These are phyloP conservation scores for Rhagoletis zephyria DNA, from an alignment of 1,140 invertebrate species.

Conservation along the genomic window DNA sequence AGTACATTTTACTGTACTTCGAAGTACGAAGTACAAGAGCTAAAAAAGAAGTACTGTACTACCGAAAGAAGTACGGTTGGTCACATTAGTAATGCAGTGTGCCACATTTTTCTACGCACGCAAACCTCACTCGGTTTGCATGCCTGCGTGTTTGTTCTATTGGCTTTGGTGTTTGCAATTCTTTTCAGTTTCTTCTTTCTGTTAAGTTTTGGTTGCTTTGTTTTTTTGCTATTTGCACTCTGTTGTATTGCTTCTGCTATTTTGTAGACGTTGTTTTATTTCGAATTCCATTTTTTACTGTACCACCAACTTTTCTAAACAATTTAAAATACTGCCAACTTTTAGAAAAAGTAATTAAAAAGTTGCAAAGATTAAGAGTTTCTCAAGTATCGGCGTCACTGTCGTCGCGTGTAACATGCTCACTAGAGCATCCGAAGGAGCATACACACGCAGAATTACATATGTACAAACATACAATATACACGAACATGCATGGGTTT, in stretches of 20 bases:
- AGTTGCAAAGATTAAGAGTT: conserved; percentile 58
- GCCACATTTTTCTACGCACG: not conserved
- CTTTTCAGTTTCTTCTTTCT: not conserved
- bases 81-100: too few relatives aligned
- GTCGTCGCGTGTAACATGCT: conserved; percentile 37
- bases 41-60: too few relatives aligned
- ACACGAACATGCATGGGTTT: not conserved
- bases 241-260: not conserved
- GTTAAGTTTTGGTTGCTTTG: conserved; percentile 42
- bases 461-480: not conserved
- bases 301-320: conserved; percentile 50
- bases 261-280: not conserved
- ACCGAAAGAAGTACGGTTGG: too few relatives aligned
- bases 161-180: conserved; percentile 33
- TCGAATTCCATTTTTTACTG: not conserved
- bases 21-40: too few relatives aligned
- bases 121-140: not conserved
- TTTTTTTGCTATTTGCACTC: conserved; percentile 25
- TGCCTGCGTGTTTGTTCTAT: conserved; percentile 33
- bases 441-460: not conserved
- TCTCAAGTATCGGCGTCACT: conserved; percentile 33
- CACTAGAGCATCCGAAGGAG: not conserved
- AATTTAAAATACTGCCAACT: conserved; percentile 53
- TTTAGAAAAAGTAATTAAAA: conserved; percentile 59
- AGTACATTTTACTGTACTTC: too few relatives aligned